Evolutionary conservation across 2,113 vertebrate genomes (phyloP).

Genomic region (Phycodurus eques): DNA sequence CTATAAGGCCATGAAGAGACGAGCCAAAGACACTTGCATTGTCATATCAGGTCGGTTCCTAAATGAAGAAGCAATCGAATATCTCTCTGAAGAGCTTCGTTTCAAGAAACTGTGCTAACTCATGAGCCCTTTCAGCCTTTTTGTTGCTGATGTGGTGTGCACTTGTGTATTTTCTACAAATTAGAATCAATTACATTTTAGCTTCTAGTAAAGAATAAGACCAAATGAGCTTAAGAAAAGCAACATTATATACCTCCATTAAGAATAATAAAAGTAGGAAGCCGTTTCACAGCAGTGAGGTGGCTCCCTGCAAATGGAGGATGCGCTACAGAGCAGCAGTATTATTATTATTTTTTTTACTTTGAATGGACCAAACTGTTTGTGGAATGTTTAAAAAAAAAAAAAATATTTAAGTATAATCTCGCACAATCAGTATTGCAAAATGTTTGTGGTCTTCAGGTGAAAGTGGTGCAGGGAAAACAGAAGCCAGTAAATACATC

Average conservation of each 20-base stretch:
- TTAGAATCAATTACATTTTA: background rate
- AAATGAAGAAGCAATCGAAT: background rate
- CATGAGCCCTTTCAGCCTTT: background rate
- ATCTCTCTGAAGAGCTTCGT: too few relatives aligned
- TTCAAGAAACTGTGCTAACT: background rate
- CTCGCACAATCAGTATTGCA: background rate
- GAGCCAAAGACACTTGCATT: slow-evolving; percentile 90
- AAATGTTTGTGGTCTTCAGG: slow-evolving; percentile 59
- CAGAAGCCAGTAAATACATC: slow-evolving; percentile 92
- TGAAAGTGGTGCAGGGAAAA: slow-evolving; percentile 92
- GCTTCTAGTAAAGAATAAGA: background rate
- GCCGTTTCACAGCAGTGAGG: too few relatives aligned
- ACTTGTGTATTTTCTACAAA: background rate
- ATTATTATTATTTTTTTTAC: too few relatives aligned
- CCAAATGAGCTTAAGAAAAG: background rate
- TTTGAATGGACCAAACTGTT: too few relatives aligned
- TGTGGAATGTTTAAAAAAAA: too few relatives aligned
- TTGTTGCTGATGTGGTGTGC: background rate
- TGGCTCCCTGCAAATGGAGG: too few relatives aligned
- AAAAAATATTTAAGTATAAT: too few relatives aligned
- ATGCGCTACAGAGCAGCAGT: too few relatives aligned
- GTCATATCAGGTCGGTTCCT: slow-evolving; percentile 86
- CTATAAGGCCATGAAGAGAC: slow-evolving; percentile 91
- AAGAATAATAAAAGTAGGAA: background rate
- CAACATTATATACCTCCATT: background rate